Conservation (phyloP, 2,797 vertebrate species). For the Paratrypauchen microcephalus region DNA sequence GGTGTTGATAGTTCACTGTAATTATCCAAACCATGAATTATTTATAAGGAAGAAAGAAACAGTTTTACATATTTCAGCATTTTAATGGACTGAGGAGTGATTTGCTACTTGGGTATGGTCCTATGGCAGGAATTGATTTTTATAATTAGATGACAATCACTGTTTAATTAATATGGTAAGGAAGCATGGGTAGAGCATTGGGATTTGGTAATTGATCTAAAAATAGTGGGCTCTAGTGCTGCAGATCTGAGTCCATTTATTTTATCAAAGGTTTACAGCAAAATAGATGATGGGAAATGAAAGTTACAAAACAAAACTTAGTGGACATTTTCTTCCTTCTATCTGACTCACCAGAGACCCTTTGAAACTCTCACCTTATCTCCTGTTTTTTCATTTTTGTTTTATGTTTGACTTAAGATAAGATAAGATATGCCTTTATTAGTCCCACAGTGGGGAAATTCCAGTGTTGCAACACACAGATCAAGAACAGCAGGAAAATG, state of each 20-base stretch:
- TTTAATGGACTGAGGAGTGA: slow-evolving; percentile 12
- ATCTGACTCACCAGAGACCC: too few species aligned
- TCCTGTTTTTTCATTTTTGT: too few species aligned
- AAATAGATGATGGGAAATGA: slow-evolving; percentile 24
- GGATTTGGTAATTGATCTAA: slow-evolving; percentile 17
- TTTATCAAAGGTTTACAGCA: slow-evolving; percentile 25
- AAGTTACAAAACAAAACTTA: background rate
- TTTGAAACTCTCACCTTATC: too few species aligned
- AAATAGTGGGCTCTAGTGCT: slow-evolving; percentile 15
- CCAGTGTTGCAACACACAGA: too few species aligned
- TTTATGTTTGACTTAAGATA: too few species aligned
- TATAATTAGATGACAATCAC: slow-evolving; percentile 9
- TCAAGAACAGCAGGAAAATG: too few species aligned
- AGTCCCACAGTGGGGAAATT: too few species aligned
- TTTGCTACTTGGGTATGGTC: slow-evolving; percentile 6
- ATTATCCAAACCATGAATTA: slow-evolving; percentile 42
- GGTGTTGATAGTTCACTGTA: slow-evolving; percentile 12
- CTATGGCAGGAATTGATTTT: background rate
- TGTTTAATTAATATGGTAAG: background rate
- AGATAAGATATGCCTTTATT: too few species aligned
- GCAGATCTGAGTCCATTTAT: slow-evolving; percentile 8
- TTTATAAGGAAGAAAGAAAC: slow-evolving; percentile 30
- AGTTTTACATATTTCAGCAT: slow-evolving; percentile 34
- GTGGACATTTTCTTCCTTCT: too few species aligned
- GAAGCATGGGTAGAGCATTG: slow-evolving; percentile 2